Percentiles rank a stretch among this genome's conserved stretches.
These are phyloP conservation scores for Xiphophorus maculatus DNA, from an alignment of 2,113 vertebrate species.

Conservation along the genomic window DNA sequence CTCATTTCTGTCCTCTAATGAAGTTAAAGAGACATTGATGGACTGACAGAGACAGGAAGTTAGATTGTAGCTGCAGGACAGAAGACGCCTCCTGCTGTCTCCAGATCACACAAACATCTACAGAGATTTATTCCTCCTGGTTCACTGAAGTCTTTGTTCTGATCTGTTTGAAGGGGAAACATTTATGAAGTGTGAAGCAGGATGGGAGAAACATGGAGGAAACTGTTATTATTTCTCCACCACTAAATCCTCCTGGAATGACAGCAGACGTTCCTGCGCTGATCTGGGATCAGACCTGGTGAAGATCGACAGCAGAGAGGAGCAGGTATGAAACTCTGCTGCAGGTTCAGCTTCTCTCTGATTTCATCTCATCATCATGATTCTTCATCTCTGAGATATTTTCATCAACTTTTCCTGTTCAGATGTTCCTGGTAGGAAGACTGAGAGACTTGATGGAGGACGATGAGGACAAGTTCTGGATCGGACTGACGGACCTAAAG, in stretches of 20 bases:
- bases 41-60: conserved; percentile 5
- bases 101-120: neutral
- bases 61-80: neutral
- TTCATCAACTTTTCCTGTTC: neutral
- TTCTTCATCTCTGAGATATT: neutral
- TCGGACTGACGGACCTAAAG: neutral
- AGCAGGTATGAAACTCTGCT: neutral
- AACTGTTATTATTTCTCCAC: neutral
- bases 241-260: neutral
- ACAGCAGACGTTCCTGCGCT: neutral
- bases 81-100: conserved; percentile 2
- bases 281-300: neutral
- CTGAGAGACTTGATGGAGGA: too few species aligned
- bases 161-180: neutral
- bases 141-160: rapidly evolving
- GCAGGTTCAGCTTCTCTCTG: neutral
- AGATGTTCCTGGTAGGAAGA: neutral
- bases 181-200: neutral
- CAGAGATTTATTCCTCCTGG: neutral
- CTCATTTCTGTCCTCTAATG: neutral
- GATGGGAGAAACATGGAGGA: neutral
- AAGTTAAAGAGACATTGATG: neutral
- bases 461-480: neutral
- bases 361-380: neutral
- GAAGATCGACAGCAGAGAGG: neutral